Conservation (phyloP, 1,140 invertebrate species). For the Nasonia giraulti region DNA sequence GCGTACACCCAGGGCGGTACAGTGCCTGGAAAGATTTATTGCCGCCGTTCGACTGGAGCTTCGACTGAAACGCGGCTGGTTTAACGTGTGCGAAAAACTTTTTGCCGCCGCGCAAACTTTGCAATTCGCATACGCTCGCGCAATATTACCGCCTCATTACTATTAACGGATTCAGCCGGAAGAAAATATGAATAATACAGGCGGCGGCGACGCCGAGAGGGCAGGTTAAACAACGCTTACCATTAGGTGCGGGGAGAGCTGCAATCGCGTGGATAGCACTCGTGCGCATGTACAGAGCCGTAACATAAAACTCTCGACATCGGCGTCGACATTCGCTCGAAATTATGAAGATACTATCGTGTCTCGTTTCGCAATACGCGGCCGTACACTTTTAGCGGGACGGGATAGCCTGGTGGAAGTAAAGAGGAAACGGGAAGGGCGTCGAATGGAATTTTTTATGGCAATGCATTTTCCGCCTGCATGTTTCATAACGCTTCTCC, state of each 20-base stretch:
- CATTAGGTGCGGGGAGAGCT: neutral
- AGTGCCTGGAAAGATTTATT: constrained; percentile 6
- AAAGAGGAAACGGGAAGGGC: neutral
- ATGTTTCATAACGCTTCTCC: constrained; percentile 8
- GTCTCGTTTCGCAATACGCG: neutral
- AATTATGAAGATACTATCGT: constrained; percentile 21
- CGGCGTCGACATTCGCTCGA: neutral
- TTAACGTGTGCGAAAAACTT: neutral
- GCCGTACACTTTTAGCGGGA: neutral
- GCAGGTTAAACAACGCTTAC: neutral
- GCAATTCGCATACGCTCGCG: too few species aligned
- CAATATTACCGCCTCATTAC: neutral
- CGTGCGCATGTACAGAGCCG: neutral
- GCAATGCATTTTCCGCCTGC: constrained; percentile 12
- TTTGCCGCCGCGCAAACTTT: neutral
- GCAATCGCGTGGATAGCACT: too few species aligned
- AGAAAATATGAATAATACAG: neutral
- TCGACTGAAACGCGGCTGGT: neutral
- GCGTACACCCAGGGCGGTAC: too few species aligned
- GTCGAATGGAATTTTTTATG: constrained; percentile 32
- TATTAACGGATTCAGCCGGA: neutral
- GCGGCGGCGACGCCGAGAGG: neutral
- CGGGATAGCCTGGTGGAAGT: neutral
- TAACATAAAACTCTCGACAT: constrained; percentile 10
- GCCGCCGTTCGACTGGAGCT: neutral